Evolutionary conservation across 2,113 vertebrate genomes (phyloP).

Genomic region (Phalacrocorax pelagicus): DNA sequence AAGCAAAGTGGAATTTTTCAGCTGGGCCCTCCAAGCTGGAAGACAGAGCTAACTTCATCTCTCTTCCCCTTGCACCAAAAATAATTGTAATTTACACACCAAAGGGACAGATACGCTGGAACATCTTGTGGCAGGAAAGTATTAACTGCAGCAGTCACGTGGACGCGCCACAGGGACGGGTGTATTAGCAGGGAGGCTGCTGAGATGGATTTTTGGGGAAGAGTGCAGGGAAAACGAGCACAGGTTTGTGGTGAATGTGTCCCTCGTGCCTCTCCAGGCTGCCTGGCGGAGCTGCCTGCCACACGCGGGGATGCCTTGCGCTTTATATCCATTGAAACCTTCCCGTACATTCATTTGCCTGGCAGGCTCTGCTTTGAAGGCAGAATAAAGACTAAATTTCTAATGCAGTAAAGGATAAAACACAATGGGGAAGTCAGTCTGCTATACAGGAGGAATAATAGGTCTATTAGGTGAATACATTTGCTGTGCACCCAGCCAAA

Average conservation of each 20-base stretch:
- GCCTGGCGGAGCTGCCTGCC: neutral
- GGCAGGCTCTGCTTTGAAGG: neutral
- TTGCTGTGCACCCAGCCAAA: conserved; percentile 27
- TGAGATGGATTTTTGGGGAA: neutral
- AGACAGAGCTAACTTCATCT: neutral
- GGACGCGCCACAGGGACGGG: neutral
- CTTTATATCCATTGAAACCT: neutral
- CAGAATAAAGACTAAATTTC: neutral
- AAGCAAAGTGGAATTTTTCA: neutral
- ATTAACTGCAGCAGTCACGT: neutral
- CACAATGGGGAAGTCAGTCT: neutral
- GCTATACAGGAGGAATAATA: neutral
- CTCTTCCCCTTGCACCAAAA: neutral
- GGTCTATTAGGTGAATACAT: neutral
- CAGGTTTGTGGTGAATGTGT: neutral
- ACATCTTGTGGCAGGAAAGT: neutral
- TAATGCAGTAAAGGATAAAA: neutral
- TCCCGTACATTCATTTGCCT: neutral
- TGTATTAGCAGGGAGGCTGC: neutral
- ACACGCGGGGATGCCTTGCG: neutral
- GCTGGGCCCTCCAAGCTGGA: neutral
- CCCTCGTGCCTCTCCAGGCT: neutral
- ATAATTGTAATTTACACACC: neutral
- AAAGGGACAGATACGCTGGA: neutral
- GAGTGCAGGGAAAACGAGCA: neutral